Evolutionary conservation across 2,888 invertebrate genomes (phyloP).

Genomic region (Hirtodrosophila alboralis): DNA sequence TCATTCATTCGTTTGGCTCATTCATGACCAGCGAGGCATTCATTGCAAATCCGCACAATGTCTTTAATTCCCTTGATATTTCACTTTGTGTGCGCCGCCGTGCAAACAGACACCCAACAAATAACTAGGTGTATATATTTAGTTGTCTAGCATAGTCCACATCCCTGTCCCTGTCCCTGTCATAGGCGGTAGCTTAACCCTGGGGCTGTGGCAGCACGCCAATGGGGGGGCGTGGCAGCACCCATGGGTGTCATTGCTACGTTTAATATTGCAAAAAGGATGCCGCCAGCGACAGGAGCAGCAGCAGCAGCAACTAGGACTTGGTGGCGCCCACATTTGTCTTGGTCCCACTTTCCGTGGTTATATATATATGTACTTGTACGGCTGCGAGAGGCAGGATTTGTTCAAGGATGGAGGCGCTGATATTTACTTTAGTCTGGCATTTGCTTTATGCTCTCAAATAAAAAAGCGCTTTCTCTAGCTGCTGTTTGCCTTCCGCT

Average conservation of each 20-base stretch:
- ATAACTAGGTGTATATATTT: conserved; percentile 81
- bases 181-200: conserved; percentile 58
- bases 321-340: conserved; percentile 78
- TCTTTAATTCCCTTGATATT: conserved; percentile 80
- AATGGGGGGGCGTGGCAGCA: conserved; percentile 56
- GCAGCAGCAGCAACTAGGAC: conserved; percentile 29
- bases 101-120: conserved; percentile 72
- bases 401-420: neutral
- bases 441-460: conserved; percentile 69
- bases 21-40: conserved; percentile 66
- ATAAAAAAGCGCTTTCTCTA: conserved; percentile 55
- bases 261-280: conserved; percentile 79
- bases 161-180: neutral
- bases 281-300: conserved; percentile 66
- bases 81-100: conserved; percentile 67
- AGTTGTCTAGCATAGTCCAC: conserved; percentile 75
- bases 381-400: neutral
- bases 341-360: conserved; percentile 55
- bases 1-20: conserved; percentile 40
- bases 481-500: conserved; percentile 38
- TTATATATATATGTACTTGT: too few relatives aligned
- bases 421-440: conserved; percentile 75
- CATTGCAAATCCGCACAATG: conserved; percentile 73
- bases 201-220: conserved; percentile 52
- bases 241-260: conserved; percentile 79